Percentiles rank a stretch among this genome's conserved stretches.
Conservation (phyloP, 2,797 vertebrate species). For the Macropus fuliginosus region DNA sequence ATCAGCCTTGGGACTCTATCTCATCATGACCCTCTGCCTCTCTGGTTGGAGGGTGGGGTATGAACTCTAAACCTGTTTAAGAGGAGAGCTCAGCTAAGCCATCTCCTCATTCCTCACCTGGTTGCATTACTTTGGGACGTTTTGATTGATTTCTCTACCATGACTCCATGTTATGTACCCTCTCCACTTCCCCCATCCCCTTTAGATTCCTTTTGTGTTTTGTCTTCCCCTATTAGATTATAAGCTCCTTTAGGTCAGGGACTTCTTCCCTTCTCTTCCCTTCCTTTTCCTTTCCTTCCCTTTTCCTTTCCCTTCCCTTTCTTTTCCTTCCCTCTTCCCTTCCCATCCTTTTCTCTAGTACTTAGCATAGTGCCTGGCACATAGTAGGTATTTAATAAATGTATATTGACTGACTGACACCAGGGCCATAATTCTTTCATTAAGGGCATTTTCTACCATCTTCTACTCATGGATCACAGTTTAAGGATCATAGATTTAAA, state of each 20-base stretch:
- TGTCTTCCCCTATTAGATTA: not conserved
- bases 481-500: not conserved
- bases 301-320: accelerated
- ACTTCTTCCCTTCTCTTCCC: too few species aligned
- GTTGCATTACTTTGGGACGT: not conserved
- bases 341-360: not conserved
- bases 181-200: too few species aligned
- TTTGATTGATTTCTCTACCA: not conserved
- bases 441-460: not conserved
- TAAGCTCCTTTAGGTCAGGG: not conserved
- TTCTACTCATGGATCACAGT: not conserved
- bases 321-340: too few species aligned
- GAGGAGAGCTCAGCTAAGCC: not conserved
- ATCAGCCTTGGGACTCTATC: too few species aligned
- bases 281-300: too few species aligned
- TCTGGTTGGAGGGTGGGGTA: not conserved
- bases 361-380: not conserved
- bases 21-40: too few species aligned
- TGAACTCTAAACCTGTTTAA: not conserved
- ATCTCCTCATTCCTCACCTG: not conserved
- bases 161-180: too few species aligned
- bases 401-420: not conserved
- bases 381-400: not conserved
- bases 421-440: not conserved
- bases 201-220: not conserved